A percentile compares a stretch with the other conserved stretches of the same genome.
Conservation (phyloP, 2,797 vertebrate genomes). For the Rhinatrema bivittatum region DNA sequence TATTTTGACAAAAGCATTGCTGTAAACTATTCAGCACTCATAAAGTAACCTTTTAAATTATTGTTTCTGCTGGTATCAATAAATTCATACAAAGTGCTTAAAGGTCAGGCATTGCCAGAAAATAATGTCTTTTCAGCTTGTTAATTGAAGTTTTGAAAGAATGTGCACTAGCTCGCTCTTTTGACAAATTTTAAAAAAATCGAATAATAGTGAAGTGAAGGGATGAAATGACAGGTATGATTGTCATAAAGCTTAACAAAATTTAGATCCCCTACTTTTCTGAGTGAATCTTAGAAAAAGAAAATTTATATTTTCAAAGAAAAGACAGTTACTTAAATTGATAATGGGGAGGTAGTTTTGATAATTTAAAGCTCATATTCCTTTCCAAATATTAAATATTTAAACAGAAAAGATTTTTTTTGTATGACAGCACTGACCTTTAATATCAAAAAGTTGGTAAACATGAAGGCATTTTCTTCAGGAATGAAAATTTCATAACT, state of each 20-base stretch:
- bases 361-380: constrained; percentile 6
- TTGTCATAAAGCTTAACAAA: not conserved
- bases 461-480: constrained; percentile 12
- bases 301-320: not conserved
- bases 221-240: not conserved
- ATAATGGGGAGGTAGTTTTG: not conserved
- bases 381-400: constrained; percentile 11
- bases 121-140: constrained; percentile 29
- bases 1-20: constrained; percentile 33
- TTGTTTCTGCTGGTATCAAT: constrained; percentile 35
- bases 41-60: constrained; percentile 37
- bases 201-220: not conserved
- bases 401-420: no score
- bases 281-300: not conserved
- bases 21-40: constrained; percentile 22
- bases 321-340: not conserved
- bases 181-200: constrained; percentile 2
- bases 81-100: constrained; percentile 31
- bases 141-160: constrained; percentile 38
- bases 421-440: no score
- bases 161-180: constrained; percentile 5
- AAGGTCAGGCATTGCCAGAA: constrained; percentile 39
- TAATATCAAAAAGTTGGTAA: constrained; percentile 15
- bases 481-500: constrained; percentile 19
- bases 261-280: not conserved